These are phyloP conservation scores for Mastomys natalensis DNA, from an alignment of 2,113 vertebrate genomes.

Conservation along the genomic window DNA sequence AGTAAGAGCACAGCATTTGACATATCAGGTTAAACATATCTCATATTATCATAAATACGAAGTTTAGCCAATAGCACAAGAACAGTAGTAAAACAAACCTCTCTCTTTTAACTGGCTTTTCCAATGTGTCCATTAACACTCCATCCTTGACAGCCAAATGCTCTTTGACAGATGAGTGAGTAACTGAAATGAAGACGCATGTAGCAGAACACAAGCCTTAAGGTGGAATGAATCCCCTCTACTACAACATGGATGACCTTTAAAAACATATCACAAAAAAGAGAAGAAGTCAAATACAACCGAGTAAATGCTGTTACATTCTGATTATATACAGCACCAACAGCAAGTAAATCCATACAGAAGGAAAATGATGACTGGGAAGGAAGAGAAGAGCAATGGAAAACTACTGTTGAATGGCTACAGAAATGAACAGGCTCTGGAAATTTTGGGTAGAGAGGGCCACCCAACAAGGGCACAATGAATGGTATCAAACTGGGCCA, in stretches of 20 bases:
- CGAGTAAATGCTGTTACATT: neutral
- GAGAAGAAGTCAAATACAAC: neutral
- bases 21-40: neutral
- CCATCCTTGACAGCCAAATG: neutral
- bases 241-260: neutral
- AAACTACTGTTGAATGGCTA: neutral
- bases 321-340: neutral
- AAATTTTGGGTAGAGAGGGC: neutral
- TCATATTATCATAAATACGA: neutral
- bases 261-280: neutral
- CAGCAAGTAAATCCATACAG: neutral
- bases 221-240: neutral
- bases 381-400: neutral
- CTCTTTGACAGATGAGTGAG: neutral
- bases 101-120: neutral
- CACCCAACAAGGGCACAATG: neutral
- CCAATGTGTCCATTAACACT: neutral
- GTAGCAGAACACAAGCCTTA: neutral
- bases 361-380: neutral
- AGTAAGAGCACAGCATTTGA: neutral
- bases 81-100: neutral
- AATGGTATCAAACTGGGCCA: neutral
- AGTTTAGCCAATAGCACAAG: neutral
- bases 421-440: neutral
- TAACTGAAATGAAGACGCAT: neutral